These are phyloP conservation scores for Monarcha castaneiventris DNA, from an alignment of 2,113 vertebrate genomes.

Conservation along the genomic window DNA sequence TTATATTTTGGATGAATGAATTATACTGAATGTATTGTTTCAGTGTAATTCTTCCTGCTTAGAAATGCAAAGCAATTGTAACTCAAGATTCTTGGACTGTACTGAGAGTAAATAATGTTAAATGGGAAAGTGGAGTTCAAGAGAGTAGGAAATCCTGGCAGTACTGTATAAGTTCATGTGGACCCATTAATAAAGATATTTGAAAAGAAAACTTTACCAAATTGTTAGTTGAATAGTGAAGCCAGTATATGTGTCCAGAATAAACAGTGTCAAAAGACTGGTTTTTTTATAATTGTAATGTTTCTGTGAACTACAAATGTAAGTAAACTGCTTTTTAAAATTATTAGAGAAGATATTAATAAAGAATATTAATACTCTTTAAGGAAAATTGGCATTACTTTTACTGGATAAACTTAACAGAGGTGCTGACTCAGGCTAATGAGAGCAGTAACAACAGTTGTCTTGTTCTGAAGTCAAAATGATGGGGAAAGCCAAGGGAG, in stretches of 20 bases:
- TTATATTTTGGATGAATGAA: neutral
- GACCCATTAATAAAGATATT: neutral
- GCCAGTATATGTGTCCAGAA: neutral
- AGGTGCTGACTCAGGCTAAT: neutral
- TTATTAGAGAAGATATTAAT: neutral
- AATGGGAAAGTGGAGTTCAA: neutral
- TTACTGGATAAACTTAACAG: neutral
- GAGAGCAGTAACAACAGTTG: neutral
- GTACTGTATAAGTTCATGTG: neutral
- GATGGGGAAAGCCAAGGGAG: neutral
- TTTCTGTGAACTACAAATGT: neutral
- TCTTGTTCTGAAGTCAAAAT: neutral
- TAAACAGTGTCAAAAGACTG: neutral
- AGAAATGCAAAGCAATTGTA: neutral
- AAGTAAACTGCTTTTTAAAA: neutral
- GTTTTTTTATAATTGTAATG: neutral
- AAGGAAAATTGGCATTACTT: neutral
- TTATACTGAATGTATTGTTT: neutral
- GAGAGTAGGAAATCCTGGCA: neutral
- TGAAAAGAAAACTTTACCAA: neutral
- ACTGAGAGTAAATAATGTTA: neutral
- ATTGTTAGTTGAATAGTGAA: neutral
- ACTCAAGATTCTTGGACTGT: neutral
- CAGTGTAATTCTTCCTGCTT: neutral
- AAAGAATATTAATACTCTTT: neutral